Percentiles rank a stretch among this genome's conserved stretches.
Evolutionary conservation across 2,797 vertebrate species (phyloP).

Genomic region (Sandelia bainsii): DNA sequence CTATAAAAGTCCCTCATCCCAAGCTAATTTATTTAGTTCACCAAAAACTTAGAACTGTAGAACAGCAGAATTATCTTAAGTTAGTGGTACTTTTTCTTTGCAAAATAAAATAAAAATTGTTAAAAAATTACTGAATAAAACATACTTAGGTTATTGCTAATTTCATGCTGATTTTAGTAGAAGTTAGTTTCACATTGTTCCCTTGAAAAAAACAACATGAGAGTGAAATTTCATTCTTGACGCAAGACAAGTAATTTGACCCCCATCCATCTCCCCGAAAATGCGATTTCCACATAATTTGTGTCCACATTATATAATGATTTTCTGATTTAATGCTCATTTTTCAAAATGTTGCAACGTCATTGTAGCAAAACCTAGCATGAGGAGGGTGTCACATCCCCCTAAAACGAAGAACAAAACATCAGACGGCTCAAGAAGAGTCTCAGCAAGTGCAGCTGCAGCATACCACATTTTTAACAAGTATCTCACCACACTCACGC

Average conservation of each 20-base stretch:
- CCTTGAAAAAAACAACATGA: not conserved
- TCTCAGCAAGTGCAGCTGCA: constrained; percentile 82
- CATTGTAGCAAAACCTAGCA: constrained; percentile 35
- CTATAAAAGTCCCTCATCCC: constrained; percentile 34
- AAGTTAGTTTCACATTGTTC: not conserved
- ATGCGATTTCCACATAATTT: constrained; percentile 11
- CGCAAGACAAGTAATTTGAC: too few species aligned
- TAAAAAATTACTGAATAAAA: not conserved
- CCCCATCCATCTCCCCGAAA: not conserved
- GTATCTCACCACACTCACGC: constrained; percentile 87
- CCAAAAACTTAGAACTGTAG: not conserved
- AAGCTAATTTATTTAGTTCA: constrained; percentile 21
- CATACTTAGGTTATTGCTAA: not conserved
- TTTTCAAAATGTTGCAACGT: constrained; percentile 37
- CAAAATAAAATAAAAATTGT: too few species aligned
- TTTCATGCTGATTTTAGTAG: too few species aligned
- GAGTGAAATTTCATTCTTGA: not conserved
- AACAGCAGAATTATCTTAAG: not conserved
- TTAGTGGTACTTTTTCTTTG: not conserved
- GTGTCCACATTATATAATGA: constrained; percentile 1
- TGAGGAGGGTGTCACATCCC: constrained; percentile 42
- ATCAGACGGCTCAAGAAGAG: constrained; percentile 75
- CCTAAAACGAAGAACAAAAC: constrained; percentile 56
- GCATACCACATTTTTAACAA: constrained; percentile 89
- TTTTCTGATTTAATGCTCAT: constrained; percentile 26